Conservation (phyloP, 2,888 invertebrate species). For the Eupithecia inturbata region DNA sequence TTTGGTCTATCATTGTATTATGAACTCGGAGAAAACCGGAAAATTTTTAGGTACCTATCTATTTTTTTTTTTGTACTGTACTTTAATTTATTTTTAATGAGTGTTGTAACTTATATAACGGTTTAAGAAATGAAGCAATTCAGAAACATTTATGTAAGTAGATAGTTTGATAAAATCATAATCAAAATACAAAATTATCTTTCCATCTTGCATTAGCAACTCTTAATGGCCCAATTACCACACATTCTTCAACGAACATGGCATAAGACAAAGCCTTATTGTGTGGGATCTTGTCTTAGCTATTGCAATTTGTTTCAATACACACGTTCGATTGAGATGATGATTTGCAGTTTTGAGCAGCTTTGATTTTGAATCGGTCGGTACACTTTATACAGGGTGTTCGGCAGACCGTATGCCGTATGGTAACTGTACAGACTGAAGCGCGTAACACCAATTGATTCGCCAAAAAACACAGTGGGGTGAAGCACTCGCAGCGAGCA, state of each 20-base stretch:
- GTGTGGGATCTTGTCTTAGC: slow-evolving; percentile 29
- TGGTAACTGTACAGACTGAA: too few relatives aligned
- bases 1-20: too few relatives aligned
- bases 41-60: too few relatives aligned
- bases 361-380: not conserved
- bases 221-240: slow-evolving; percentile 40
- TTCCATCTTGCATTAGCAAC: slow-evolving; percentile 29
- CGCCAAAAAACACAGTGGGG: too few relatives aligned
- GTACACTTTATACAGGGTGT: too few relatives aligned
- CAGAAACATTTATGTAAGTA: not conserved
- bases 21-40: too few relatives aligned
- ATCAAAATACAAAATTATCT: slow-evolving; percentile 6
- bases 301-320: slow-evolving; percentile 45
- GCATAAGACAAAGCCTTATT: slow-evolving; percentile 43
- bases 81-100: too few relatives aligned
- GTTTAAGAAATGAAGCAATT: not conserved
- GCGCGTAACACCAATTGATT: too few relatives aligned
- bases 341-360: slow-evolving; percentile 40
- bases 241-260: slow-evolving; percentile 41
- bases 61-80: too few relatives aligned
- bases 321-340: slow-evolving; percentile 39
- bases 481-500: too few relatives aligned
- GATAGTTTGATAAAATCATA: not conserved
- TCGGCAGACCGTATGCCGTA: too few relatives aligned
- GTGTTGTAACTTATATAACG: not conserved